phyloP scores from a whole-genome alignment of 2,797 vertebrate genomes.

The Anguilla pacifica region DNA sequence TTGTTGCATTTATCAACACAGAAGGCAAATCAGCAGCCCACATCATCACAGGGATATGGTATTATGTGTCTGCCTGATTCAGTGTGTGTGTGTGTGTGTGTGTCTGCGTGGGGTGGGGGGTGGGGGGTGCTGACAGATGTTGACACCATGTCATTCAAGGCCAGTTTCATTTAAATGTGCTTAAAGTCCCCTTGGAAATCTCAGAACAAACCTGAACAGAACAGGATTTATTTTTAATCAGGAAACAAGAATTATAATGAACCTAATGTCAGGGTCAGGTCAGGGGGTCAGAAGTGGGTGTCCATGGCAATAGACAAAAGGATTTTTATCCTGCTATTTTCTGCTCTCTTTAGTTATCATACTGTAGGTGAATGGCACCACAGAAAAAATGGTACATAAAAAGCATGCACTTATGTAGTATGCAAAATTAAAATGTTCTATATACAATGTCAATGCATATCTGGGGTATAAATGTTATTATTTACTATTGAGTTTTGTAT shows the following conservation, averaged over 20 bases:
- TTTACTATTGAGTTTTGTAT: no score
- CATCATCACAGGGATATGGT: neutral
- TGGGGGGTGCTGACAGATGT: neutral
- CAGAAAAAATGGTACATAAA: neutral
- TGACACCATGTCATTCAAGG: neutral
- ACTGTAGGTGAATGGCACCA: neutral
- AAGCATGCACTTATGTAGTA: no score
- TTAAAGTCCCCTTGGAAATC: neutral
- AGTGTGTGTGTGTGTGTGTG: neutral
- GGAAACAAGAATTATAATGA: neutral
- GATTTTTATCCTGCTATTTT: neutral
- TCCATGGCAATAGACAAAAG: neutral
- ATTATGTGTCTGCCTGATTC: neutral
- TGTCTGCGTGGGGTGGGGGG: neutral
- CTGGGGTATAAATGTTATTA: no score
- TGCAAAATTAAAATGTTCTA: neutral
- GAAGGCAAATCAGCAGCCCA: neutral
- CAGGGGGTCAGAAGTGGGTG: neutral
- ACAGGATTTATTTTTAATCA: neutral
- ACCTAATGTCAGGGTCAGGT: neutral
- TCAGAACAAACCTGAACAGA: neutral
- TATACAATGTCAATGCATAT: neutral
- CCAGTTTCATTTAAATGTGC: neutral
- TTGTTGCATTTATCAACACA: conserved; percentile 2
- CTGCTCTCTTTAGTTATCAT: neutral